Evolutionary conservation across 2,113 vertebrate species (phyloP), one percentile per base, ranked within the genome.

Genomic region (Psilopsiagon aurifrons): DNA sequence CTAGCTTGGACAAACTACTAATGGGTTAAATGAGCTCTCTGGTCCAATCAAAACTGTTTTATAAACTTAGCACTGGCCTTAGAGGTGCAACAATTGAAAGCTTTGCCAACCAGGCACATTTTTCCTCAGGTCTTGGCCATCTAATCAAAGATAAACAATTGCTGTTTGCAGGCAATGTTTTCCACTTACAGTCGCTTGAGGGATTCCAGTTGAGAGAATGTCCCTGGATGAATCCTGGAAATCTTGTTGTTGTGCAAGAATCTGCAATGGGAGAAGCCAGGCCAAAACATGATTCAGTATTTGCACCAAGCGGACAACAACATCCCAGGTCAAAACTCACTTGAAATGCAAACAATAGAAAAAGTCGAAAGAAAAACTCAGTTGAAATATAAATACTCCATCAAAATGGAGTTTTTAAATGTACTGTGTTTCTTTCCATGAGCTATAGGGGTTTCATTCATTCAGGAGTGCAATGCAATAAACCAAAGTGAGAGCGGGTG

Each of bases 201-300:
- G 83, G 98, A 98, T 96, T 98, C 98, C 70, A 99, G 97, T 94
- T 98, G 98, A 89, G 98, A 98, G 96, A 99, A 99, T 13, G 99
- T 99, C 96, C 98, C 98, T 10, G 98, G 98, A 80, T 98, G 98
- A 25, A 99, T 98, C 75, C 98, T 98, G 80, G 98, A 98, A 81
- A 99, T 99, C 97, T 98, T 98, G 98, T 99, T 99, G 98, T 99
- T 99, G 98, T 99, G 99, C 97, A 99, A 98, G 98, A 99, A 99
- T 80, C 99, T 99, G 97, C 54, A 93, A 83, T 0, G 77, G 84
- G 75, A 94, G 43, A 84, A 92, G 49, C 54, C 85, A 68, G 1
- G 86, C 91, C 95, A 94, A 59, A 66, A 37, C 41, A 59, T 94
- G 78, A 93, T 92, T 92, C 62, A 83, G 74, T 67, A 60, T 89